A percentile compares a stretch with the other conserved stretches of the same genome.
Conservation (phyloP, 2,888 invertebrate species). For the Lymantria dispar region DNA sequence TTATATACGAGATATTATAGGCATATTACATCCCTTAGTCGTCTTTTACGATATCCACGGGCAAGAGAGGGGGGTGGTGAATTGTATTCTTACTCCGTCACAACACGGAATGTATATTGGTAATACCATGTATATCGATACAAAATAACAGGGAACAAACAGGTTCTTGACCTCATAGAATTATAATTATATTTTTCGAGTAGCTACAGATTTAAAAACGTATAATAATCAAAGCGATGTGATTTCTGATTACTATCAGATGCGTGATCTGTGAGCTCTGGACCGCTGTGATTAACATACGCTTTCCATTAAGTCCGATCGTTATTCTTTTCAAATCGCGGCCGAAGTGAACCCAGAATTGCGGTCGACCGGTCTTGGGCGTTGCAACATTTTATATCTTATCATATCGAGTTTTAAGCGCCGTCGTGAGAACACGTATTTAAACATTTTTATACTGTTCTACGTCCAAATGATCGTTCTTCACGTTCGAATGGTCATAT, state of each 20-base stretch:
- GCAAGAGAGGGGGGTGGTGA: too few species aligned
- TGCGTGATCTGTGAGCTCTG: constrained; percentile 36
- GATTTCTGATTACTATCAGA: constrained; percentile 42
- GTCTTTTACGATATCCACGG: too few species aligned
- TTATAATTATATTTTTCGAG: constrained; percentile 45
- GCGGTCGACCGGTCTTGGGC: constrained; percentile 62
- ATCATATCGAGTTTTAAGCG: constrained; percentile 60
- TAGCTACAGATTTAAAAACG: constrained; percentile 43
- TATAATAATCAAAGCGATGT: constrained; percentile 45
- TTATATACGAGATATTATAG: too few species aligned
- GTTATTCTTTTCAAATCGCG: constrained; percentile 57
- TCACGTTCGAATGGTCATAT: constrained; percentile 24
- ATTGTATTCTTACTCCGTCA: too few species aligned
- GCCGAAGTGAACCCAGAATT: constrained; percentile 51
- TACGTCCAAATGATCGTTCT: constrained; percentile 22
- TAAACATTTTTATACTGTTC: constrained; percentile 46
- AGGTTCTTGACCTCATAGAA: constrained; percentile 44
- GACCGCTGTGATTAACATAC: constrained; percentile 46
- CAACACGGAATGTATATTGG: too few species aligned
- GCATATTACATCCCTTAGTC: too few species aligned
- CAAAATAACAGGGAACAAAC: constrained; percentile 32
- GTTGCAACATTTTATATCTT: constrained; percentile 67
- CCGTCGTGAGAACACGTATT: constrained; percentile 72
- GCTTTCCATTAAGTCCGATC: constrained; percentile 47
- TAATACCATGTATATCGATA: constrained; percentile 4